Conservation (phyloP, 1,140 invertebrate species). For the Diachasma alloeum region DNA sequence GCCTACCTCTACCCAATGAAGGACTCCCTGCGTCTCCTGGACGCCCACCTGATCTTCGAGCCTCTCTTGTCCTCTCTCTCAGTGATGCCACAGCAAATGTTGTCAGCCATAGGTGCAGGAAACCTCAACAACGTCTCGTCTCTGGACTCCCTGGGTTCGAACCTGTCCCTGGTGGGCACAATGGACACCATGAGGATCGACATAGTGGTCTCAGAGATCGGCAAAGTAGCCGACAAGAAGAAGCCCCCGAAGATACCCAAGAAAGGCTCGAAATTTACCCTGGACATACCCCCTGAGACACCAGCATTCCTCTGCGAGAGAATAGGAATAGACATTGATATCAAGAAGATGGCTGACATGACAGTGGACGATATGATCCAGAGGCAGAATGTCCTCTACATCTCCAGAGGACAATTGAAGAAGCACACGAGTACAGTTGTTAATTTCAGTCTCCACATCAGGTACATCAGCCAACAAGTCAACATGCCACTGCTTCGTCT, state of each 20-base stretch:
- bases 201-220: constrained; percentile 89
- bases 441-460: constrained; percentile 86
- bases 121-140: constrained; percentile 69
- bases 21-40: constrained; percentile 82
- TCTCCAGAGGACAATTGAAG: constrained; percentile 85
- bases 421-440: constrained; percentile 89
- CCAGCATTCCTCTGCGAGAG: constrained; percentile 93
- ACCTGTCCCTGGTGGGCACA: constrained; percentile 85
- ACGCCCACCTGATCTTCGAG: constrained; percentile 93
- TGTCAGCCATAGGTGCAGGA: constrained; percentile 63
- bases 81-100: constrained; percentile 87
- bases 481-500: constrained; percentile 95
- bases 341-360: constrained; percentile 90
- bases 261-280: constrained; percentile 63
- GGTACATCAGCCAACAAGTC: constrained; percentile 90
- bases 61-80: constrained; percentile 84
- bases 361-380: constrained; percentile 85
- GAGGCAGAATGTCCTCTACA: constrained; percentile 82
- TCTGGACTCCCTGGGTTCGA: constrained; percentile 88
- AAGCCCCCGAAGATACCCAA: constrained; percentile 52
- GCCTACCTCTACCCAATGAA: constrained; percentile 78
- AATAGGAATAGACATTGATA: constrained; percentile 86
- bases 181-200: constrained; percentile 91
- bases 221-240: constrained; percentile 67
- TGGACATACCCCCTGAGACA: constrained; percentile 78